phyloP scores from a whole-genome alignment of 2,797 vertebrate species.

The Buphagus erythrorhynchus region DNA sequence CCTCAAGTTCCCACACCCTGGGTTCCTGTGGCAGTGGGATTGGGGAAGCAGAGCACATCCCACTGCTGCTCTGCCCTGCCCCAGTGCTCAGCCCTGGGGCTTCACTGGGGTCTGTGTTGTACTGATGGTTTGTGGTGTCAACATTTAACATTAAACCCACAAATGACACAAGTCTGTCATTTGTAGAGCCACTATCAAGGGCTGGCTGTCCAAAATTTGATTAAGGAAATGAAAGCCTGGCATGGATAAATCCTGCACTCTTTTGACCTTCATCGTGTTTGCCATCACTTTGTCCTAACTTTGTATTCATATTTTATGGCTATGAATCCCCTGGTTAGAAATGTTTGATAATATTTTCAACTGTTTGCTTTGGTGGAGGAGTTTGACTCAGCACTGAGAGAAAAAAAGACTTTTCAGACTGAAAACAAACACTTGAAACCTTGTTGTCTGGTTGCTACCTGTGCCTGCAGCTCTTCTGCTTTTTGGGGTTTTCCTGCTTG shows the following conservation, averaged over 20 bases:
- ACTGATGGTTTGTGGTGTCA: not conserved
- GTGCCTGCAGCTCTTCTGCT: not conserved
- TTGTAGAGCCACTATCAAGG: not conserved
- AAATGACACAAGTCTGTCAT: not conserved
- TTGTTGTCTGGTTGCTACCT: fast-evolving
- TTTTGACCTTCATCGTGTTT: not conserved
- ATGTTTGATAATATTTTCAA: not conserved
- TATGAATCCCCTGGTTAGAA: not conserved
- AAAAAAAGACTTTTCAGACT: not conserved
- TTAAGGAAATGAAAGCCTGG: not conserved
- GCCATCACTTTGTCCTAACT: not conserved
- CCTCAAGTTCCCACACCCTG: no score
- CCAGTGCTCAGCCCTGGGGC: not conserved
- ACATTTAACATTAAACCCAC: not conserved
- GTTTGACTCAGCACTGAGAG: not conserved
- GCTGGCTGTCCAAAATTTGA: not conserved
- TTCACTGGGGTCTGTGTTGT: not conserved
- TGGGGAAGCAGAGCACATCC: not conserved
- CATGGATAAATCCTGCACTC: fast-evolving
- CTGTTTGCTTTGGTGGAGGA: not conserved
- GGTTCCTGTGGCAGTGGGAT: not conserved
- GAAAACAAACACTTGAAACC: not conserved
- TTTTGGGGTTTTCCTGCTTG: not conserved
- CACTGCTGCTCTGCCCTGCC: not conserved
- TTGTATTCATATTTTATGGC: not conserved